phyloP scores from a whole-genome alignment of 1,140 invertebrate genomes.

The Archivesica marissinica region DNA sequence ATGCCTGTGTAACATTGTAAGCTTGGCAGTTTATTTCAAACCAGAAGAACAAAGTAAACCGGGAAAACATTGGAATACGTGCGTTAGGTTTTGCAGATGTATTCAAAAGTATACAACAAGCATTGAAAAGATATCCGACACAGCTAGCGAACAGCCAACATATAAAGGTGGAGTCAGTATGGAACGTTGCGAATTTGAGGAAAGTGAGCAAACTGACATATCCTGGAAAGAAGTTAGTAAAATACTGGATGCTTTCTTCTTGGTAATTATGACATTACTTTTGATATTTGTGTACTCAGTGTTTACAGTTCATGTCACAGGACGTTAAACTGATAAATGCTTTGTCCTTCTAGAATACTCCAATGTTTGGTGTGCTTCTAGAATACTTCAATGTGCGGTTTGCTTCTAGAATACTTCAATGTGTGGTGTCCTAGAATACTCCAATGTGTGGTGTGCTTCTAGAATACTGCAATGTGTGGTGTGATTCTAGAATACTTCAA shows the following conservation, averaged over 20 bases:
- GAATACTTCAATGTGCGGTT: too few relatives aligned
- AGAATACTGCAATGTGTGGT: too few relatives aligned
- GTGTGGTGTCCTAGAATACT: too few relatives aligned
- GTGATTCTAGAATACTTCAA: too few relatives aligned
- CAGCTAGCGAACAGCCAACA: background rate
- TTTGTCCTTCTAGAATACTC: too few relatives aligned
- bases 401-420: too few relatives aligned
- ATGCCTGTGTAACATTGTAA: background rate
- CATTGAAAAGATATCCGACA: background rate
- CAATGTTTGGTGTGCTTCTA: too few relatives aligned
- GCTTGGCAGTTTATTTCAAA: background rate
- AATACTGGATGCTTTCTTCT: background rate
- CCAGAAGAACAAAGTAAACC: background rate
- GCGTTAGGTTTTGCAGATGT: background rate
- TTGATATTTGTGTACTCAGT: background rate
- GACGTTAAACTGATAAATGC: too few relatives aligned
- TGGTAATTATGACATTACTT: background rate
- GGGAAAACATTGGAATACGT: background rate
- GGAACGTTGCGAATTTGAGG: background rate
- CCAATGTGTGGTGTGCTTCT: too few relatives aligned
- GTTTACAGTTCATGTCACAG: background rate
- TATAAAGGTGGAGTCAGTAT: background rate
- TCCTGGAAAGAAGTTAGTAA: slow-evolving; percentile 24
- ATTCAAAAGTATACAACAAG: too few relatives aligned
- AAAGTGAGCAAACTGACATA: background rate